These are phyloP conservation scores for Epizoanthus scotinus DNA, from an alignment of 92 coral and sea anemone genomes.

Conservation along the genomic window DNA sequence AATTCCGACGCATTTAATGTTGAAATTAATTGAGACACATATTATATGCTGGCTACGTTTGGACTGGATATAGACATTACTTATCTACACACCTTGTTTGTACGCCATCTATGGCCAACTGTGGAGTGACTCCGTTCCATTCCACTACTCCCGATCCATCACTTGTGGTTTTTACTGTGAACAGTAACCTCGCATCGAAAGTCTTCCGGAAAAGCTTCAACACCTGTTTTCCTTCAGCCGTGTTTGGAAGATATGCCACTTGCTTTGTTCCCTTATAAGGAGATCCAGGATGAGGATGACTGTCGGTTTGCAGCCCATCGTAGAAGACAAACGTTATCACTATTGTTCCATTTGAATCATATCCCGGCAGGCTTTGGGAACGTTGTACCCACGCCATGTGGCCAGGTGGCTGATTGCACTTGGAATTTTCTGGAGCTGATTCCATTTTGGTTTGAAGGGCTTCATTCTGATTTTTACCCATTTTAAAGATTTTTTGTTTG, in stretches of 20 bases:
- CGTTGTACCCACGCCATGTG: constrained; percentile 19
- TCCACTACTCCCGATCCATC: constrained; percentile 37
- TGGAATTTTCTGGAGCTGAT: background rate
- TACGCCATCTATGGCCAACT: constrained; percentile 21
- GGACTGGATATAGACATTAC: background rate
- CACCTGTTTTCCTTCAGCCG: constrained; percentile 42
- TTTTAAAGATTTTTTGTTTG: background rate
- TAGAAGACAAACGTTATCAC: constrained; percentile 32
- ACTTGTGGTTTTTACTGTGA: constrained; percentile 33
- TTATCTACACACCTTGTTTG: constrained; percentile 41
- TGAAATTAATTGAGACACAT: no score
- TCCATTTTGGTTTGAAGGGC: background rate
- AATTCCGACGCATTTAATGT: no score
- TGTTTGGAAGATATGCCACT: constrained; percentile 42
- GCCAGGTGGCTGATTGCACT: constrained; percentile 29
- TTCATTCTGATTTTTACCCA: background rate
- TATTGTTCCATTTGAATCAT: constrained; percentile 16
- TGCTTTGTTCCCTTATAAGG: constrained; percentile 39
- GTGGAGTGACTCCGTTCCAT: constrained; percentile 45
- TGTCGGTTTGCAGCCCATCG: constrained; percentile 40
- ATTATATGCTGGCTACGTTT: background rate
- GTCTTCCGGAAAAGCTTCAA: constrained; percentile 42
- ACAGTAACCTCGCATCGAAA: constrained; percentile 46
- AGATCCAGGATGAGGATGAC: constrained; percentile 50
- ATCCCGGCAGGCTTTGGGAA: constrained; percentile 31